Evolutionary conservation across 2,888 invertebrate genomes (phyloP).

Genomic region (Mythimna ferrago): DNA sequence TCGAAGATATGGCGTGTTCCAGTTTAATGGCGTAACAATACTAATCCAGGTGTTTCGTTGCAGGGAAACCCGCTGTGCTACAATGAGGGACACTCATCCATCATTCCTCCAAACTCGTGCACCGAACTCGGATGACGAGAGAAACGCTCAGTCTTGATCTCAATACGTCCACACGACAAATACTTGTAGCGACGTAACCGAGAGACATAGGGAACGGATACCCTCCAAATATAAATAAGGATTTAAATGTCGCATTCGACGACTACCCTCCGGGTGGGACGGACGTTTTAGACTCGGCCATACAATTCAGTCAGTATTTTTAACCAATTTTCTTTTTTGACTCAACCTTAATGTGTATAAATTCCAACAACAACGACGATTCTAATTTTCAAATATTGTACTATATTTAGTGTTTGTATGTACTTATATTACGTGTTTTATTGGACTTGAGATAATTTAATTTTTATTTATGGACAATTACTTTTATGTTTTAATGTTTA

Average conservation of each 20-base stretch:
- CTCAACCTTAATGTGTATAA: slow-evolving; percentile 49
- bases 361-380: slow-evolving; percentile 37
- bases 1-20: too few relatives aligned
- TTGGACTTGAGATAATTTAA: slow-evolving; percentile 38
- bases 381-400: slow-evolving; percentile 38
- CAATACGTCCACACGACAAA: slow-evolving; percentile 85
- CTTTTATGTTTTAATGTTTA: slow-evolving; percentile 43
- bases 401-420: slow-evolving; percentile 57
- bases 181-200: slow-evolving; percentile 68
- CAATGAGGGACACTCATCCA: slow-evolving; percentile 71
- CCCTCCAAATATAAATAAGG: slow-evolving; percentile 75
- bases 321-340: slow-evolving; percentile 25
- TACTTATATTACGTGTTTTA: slow-evolving; percentile 50
- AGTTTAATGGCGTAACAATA: background rate
- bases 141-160: slow-evolving; percentile 81
- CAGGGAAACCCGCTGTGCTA: slow-evolving; percentile 80
- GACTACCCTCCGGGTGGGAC: slow-evolving; percentile 29
- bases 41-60: slow-evolving; percentile 52
- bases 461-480: slow-evolving; percentile 47
- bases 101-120: slow-evolving; percentile 61
- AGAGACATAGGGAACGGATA: slow-evolving; percentile 68
- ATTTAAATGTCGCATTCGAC: slow-evolving; percentile 46
- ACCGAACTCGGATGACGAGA: slow-evolving; percentile 65
- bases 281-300: slow-evolving; percentile 49
- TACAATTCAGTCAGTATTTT: slow-evolving; percentile 60